phyloP scores from a whole-genome alignment of 2,888 invertebrate species.

The Stomorhina lunata region DNA sequence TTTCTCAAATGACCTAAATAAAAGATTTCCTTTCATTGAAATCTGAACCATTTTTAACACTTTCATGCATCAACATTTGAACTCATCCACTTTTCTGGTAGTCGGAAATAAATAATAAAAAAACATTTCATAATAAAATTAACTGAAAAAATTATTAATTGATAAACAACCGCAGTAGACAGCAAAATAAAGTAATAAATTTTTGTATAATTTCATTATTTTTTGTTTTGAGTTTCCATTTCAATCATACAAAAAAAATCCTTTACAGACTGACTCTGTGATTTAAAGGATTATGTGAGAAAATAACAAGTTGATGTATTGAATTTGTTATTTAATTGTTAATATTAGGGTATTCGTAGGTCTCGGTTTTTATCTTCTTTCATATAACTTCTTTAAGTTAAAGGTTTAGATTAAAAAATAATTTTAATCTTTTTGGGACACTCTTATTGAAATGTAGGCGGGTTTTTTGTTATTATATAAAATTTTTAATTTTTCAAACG shows the following conservation, averaged over 20 bases:
- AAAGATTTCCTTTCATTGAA: background rate
- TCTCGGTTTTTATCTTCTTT: too few species aligned
- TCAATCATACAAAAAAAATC: constrained; percentile 13
- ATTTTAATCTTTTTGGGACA: too few species aligned
- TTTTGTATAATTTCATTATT: background rate
- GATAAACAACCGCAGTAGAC: constrained; percentile 39
- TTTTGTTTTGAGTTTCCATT: background rate
- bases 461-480: constrained; percentile 1
- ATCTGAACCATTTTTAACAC: background rate
- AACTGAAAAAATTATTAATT: constrained; percentile 52
- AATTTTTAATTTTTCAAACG: constrained; percentile 44
- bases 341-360: background rate
- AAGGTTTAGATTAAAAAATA: too few species aligned
- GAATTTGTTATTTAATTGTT: constrained; percentile 16
- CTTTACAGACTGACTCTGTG: background rate
- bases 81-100: too few species aligned
- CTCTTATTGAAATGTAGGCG: too few species aligned
- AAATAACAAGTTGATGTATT: constrained; percentile 39
- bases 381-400: too few species aligned
- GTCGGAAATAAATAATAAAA: background rate
- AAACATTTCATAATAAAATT: background rate
- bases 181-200: constrained; percentile 18
- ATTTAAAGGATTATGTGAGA: background rate
- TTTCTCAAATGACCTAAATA: constrained; percentile 6
- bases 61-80: background rate